Base-by-base conservation (phyloP, 2,888 invertebrate genomes). In the Himalopsyche kuldschensis region DNA sequence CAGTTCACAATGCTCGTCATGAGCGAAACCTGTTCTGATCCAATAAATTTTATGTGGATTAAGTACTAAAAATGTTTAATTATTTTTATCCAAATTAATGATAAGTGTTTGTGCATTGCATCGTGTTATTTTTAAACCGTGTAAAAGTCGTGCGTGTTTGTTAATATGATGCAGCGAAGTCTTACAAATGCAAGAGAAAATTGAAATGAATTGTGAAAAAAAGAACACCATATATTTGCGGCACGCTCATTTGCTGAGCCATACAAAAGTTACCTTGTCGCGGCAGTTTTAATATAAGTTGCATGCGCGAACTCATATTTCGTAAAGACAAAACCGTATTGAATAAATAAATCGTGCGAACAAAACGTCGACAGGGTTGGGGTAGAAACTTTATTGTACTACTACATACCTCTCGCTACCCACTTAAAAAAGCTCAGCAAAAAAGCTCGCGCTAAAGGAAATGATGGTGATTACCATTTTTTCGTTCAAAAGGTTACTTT, bases 281-380 rank as follows among this genome's bases (percentile, higher is more conserved):
- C n/a, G 47, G 75, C 82, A 78, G 77, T 82, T 82, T 82, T 48
- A 78, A 35, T 77, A 69, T 75, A 75, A n/a, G 75, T 79, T 30
- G 79, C 77, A 35, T 63, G 82, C 82, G 48, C 82, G 78, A 82
- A 82, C 79, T 82, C 82, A 82, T 82, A 82, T 82, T 82, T 82
- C 75, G 79, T 75, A 47, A 82, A 82, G 82, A 82, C 82, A 82
- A 82, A 82, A 82, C 82, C 82, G 79, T 82, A 82, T 82, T 82
- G 82, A 82, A 82, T 82, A 82, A 82, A 82, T 82, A 82, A 82
- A 82, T 82, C 82, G 82, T 75, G 82, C 79, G 46, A 79, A 82
- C 82, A 82, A 82, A 79, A 75, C 46, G 48, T 30, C 82, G 80
- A 11, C 24, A 20, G 46, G 47, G 75, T 46, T 24, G 80, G 30